These are phyloP conservation scores for Polyommatus icarus DNA, from an alignment of 2,888 invertebrate species.

Conservation along the genomic window DNA sequence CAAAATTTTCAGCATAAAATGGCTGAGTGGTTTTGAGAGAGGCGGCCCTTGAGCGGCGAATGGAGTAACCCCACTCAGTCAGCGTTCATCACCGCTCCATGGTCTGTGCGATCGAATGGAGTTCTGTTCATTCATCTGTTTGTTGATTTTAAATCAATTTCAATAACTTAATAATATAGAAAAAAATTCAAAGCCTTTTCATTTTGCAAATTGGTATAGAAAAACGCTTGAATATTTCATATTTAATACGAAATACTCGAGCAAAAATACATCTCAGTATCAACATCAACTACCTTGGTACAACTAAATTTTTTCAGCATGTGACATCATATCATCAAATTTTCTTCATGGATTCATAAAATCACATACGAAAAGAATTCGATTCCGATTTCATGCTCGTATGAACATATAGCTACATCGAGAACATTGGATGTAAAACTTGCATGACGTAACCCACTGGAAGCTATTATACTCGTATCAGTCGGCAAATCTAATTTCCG, in stretches of 20 bases:
- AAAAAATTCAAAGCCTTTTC: conserved; percentile 52
- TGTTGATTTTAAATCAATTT: conserved; percentile 15
- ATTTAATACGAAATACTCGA: not conserved
- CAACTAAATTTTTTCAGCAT: not conserved
- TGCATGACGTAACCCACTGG: conserved; percentile 58
- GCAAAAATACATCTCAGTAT: not conserved
- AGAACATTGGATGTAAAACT: not conserved
- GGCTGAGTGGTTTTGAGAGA: conserved; percentile 43
- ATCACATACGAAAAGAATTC: not conserved
- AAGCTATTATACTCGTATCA: conserved; percentile 65
- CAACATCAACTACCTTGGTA: too few relatives aligned
- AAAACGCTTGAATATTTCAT: not conserved
- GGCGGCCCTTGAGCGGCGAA: conserved; percentile 41
- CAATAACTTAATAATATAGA: not conserved
- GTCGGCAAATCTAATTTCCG: conserved; percentile 76
- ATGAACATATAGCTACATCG: not conserved
- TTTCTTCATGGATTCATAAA: not conserved
- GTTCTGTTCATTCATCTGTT: not conserved
- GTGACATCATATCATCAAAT: not conserved
- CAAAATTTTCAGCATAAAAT: conserved; percentile 43
- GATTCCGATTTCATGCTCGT: not conserved
- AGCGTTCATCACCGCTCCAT: conserved; percentile 38
- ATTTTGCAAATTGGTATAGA: conserved; percentile 33
- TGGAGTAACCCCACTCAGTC: conserved; percentile 42
- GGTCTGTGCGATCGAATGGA: conserved; percentile 35